These are phyloP conservation scores for Cepaea hortensis DNA, from an alignment of 2,888 invertebrate genomes.

Conservation along the genomic window DNA sequence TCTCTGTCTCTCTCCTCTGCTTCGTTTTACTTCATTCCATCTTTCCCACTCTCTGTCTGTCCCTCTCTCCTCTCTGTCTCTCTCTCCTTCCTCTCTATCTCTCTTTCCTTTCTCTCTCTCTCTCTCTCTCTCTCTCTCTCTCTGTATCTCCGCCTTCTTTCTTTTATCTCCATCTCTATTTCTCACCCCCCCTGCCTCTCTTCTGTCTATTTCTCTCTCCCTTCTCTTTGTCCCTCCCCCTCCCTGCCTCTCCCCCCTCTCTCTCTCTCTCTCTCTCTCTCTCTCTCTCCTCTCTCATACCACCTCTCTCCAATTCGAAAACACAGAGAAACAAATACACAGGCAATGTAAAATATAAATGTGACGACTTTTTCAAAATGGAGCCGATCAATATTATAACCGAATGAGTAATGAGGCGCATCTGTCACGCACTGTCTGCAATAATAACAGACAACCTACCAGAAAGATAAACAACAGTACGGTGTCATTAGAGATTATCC, in stretches of 20 bases:
- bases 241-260: slow-evolving; percentile 32
- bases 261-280: slow-evolving; percentile 24
- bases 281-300: background rate
- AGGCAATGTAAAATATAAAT: too few species aligned
- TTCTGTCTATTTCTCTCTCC: background rate
- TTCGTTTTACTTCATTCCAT: too few species aligned
- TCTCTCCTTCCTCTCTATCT: slow-evolving; percentile 19
- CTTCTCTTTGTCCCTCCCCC: slow-evolving; percentile 12
- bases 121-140: slow-evolving; percentile 17
- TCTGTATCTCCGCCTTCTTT: slow-evolving; percentile 33
- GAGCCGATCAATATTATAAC: too few species aligned
- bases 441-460: too few species aligned
- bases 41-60: too few species aligned
- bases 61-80: slow-evolving; percentile 3
- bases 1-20: too few species aligned
- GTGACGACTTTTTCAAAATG: too few species aligned
- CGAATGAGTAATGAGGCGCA: too few species aligned
- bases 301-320: background rate
- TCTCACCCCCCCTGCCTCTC: slow-evolving; percentile 33
- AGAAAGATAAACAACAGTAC: too few species aligned
- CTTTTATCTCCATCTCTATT: slow-evolving; percentile 30
- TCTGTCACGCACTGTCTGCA: too few species aligned
- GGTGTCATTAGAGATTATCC: too few species aligned
- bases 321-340: too few species aligned
- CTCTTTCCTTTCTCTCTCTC: slow-evolving; percentile 1